These are phyloP conservation scores for Gobionotothen gibberifrons DNA, from an alignment of 2,797 vertebrate species.

Conservation along the genomic window DNA sequence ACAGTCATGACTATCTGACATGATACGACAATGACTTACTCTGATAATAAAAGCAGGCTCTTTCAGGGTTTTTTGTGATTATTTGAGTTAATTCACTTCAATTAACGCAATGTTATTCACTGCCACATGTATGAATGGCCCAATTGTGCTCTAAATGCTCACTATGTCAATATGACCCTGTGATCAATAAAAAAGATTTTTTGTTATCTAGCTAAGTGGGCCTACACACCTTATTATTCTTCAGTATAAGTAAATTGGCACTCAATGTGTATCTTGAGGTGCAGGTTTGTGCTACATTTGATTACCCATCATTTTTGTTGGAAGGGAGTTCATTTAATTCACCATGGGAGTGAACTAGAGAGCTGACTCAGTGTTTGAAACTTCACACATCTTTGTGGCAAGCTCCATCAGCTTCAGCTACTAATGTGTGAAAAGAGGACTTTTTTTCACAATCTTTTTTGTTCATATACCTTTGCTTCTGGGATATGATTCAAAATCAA, in stretches of 20 bases:
- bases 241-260: not conserved
- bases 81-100: slow-evolving; percentile 30
- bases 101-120: slow-evolving; percentile 30
- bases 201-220: not conserved
- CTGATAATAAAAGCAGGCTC: slow-evolving; percentile 38
- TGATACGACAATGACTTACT: slow-evolving; percentile 23
- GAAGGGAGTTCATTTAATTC: slow-evolving; percentile 31
- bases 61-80: not conserved
- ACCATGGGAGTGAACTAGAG: slow-evolving; percentile 18
- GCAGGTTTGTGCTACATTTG: slow-evolving; percentile 13
- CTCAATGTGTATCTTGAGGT: not conserved
- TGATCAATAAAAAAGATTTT: slow-evolving; percentile 27
- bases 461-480: slow-evolving; percentile 3
- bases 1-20: slow-evolving; percentile 24
- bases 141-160: slow-evolving; percentile 28
- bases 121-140: slow-evolving; percentile 12
- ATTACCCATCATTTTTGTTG: slow-evolving; percentile 14
- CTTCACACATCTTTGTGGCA: slow-evolving; percentile 45
- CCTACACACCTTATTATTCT: not conserved
- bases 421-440: slow-evolving; percentile 45
- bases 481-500: slow-evolving; percentile 49
- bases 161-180: slow-evolving; percentile 10
- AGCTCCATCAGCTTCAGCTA: slow-evolving; percentile 23
- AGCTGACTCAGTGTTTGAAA: slow-evolving; percentile 40
- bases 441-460: slow-evolving; percentile 23